Evolutionary conservation across 1,140 invertebrate genomes (phyloP), one percentile per base, ranked within the genome.

Genomic region (Vollenhovia emeryi): DNA sequence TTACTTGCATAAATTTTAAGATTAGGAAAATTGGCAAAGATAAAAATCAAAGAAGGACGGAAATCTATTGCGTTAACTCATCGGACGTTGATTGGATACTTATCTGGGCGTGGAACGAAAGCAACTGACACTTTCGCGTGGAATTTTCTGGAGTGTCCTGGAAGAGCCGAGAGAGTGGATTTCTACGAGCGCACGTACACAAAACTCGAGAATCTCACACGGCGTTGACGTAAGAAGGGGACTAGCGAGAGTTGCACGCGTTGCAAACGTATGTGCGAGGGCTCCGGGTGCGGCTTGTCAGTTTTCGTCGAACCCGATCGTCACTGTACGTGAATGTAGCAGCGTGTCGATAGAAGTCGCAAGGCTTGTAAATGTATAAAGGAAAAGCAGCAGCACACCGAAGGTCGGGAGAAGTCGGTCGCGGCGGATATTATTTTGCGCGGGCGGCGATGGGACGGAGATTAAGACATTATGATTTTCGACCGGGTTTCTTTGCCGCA

Each of bases 331-430:
- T 30, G 27, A 24, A 30, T 11, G 40, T 30, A 60, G 33, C 30
- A 75, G 27, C 55, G 59, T 71, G 76, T 86, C 57, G 21, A 62
- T 60, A 64, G 40, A 62, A 30, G 57, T 62, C 62, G 66, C 64
- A 84, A 33, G 27, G 74, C 74, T 82, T 82, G 84, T 87, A 83
- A 78, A 86, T 83, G 71, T 88, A 84, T 82, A 79, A 87, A 87
- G 45, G 59, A 45, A 43, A 82, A 52, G 45, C 45, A 71, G 30
- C 69, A 73, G 69, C 30, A 73, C 21, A 57, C 48, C 27, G 52
- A 50, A 27, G 57, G 3, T 64, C 36, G 55, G 36, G 24, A 13
- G 62, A 30, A 68, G 15, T 50, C 11, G 60, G 43, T 69, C 57
- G 68, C 59, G 24, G 50, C 33, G 33, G 40, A 71, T 45, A 82